These are phyloP conservation scores for Lagopus muta DNA, from an alignment of 2,113 vertebrate genomes.

Conservation along the genomic window DNA sequence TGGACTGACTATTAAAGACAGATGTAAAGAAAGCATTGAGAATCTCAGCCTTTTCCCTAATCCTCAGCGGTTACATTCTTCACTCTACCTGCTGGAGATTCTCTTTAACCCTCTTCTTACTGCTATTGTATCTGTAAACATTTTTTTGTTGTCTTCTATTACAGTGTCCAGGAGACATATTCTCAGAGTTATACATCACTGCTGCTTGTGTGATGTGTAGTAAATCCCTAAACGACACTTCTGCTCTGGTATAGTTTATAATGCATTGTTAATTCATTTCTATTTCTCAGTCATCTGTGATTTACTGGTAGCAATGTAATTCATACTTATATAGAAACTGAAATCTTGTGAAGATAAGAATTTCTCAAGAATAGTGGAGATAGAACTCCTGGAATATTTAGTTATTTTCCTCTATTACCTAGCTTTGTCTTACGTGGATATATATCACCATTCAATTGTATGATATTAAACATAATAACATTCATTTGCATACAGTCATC, in stretches of 20 bases:
- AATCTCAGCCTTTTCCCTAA: no score
- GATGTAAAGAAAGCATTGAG: no score
- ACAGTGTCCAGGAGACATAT: neutral
- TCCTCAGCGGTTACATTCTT: no score
- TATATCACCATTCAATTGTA: neutral
- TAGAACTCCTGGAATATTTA: neutral
- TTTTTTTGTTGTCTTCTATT: no score
- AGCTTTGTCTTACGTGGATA: neutral
- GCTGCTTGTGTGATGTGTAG: neutral
- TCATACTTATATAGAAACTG: neutral
- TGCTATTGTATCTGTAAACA: no score
- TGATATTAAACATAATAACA: neutral
- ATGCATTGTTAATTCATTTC: neutral
- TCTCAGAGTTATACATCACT: neutral
- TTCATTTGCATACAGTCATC: neutral
- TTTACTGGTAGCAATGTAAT: constrained; percentile 15
- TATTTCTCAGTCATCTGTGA: neutral
- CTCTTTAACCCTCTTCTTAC: no score
- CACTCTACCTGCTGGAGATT: no score
- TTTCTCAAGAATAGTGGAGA: constrained; percentile 16
- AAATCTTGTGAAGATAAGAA: neutral
- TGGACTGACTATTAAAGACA: no score
- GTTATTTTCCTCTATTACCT: neutral
- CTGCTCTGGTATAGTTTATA: neutral
- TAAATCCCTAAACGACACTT: neutral